Percentiles rank a stretch among this genome's conserved stretches.
phyloP scores from a whole-genome alignment of 2,113 vertebrate genomes.

The Neolamprologus longior region DNA sequence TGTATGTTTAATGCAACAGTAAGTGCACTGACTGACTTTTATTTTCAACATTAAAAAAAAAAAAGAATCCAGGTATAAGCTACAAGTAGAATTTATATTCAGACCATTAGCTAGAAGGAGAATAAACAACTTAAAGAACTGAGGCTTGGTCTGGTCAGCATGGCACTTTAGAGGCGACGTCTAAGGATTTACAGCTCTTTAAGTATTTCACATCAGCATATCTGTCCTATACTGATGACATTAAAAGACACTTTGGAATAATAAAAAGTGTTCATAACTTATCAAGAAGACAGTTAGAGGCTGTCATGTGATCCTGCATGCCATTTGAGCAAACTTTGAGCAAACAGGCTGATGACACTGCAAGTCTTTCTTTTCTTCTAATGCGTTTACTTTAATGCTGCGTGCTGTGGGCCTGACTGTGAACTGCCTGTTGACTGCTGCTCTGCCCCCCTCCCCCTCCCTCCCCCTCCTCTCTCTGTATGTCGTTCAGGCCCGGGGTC shows the following conservation, averaged over 20 bases:
- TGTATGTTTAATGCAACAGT: neutral
- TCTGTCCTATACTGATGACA: neutral
- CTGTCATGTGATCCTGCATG: neutral
- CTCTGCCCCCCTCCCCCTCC: neutral
- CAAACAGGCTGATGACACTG: neutral
- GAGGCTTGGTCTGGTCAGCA: neutral
- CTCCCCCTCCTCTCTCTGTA: neutral
- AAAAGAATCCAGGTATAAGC: neutral
- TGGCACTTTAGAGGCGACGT: neutral
- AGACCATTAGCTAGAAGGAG: neutral
- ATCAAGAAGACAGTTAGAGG: neutral
- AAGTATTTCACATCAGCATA: neutral
- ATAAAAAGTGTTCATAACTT: neutral
- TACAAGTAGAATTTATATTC: neutral
- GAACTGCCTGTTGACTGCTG: neutral
- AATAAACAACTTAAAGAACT: neutral
- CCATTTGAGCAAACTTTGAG: neutral
- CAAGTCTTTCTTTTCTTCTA: neutral
- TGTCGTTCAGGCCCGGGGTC: conserved; percentile 59
- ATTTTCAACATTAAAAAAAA: neutral
- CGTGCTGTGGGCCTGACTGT: neutral
- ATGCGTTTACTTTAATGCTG: neutral
- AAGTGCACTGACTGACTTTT: neutral
- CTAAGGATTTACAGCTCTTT: neutral
- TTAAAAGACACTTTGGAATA: neutral